Evolutionary conservation across 1,140 invertebrate genomes (phyloP).

Genomic region (Dendroctonus ponderosae): DNA sequence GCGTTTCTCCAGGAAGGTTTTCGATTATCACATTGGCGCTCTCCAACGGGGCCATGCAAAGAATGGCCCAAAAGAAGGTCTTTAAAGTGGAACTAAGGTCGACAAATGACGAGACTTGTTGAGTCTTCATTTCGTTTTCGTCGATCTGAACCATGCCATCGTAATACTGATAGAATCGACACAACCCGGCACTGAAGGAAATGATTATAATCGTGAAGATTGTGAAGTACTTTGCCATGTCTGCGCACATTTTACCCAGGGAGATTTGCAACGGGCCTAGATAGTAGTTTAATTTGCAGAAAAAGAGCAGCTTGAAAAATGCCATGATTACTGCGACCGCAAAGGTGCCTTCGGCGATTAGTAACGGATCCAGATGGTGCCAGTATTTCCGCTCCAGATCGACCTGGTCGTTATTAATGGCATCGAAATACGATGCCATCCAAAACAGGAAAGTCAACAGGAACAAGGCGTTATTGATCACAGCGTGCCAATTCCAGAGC

Average conservation of each 20-base stretch:
- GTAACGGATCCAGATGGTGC: constrained; percentile 67
- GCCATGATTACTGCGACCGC: constrained; percentile 72
- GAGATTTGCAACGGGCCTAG: constrained; percentile 64
- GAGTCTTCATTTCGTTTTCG: constrained; percentile 52
- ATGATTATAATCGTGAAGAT: constrained; percentile 58
- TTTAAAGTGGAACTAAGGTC: constrained; percentile 61
- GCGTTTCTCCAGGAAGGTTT: constrained; percentile 55
- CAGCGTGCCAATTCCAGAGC: constrained; percentile 57
- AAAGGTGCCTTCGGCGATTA: constrained; percentile 71
- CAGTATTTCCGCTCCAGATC: constrained; percentile 65
- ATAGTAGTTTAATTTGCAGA: constrained; percentile 59
- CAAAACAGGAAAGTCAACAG: constrained; percentile 55
- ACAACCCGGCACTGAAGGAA: constrained; percentile 55
- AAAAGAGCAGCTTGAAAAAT: constrained; percentile 58
- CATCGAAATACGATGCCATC: constrained; percentile 53
- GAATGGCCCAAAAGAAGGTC: constrained; percentile 75
- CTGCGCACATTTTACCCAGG: constrained; percentile 60
- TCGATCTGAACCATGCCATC: constrained; percentile 61
- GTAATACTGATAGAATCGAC: constrained; percentile 59
- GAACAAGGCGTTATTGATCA: constrained; percentile 53
- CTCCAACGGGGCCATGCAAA: constrained; percentile 67
- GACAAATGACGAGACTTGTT: constrained; percentile 57
- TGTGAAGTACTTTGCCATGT: constrained; percentile 57
- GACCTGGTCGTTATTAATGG: constrained; percentile 49
- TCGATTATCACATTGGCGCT: constrained; percentile 63